phyloP scores from a whole-genome alignment of 2,113 vertebrate genomes.

The Centropus bengalensis region DNA sequence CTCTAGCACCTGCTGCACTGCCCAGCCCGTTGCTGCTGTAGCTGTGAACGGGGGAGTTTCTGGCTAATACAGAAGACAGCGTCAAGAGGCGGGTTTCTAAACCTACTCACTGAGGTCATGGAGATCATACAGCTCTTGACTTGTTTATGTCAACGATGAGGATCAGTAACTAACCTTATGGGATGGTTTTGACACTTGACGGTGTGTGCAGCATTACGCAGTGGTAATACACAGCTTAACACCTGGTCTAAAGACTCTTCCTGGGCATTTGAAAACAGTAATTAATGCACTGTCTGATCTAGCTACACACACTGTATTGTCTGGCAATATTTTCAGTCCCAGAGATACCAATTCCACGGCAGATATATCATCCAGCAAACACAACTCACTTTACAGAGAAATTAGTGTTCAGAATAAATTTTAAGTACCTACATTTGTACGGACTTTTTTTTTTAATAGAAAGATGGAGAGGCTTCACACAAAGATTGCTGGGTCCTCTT shows the following conservation, averaged over 20 bases:
- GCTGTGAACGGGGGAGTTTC: not conserved
- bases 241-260: not conserved
- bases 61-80: not conserved
- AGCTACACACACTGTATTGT: not conserved
- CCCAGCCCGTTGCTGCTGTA: not conserved
- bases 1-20: not conserved
- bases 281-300: not conserved
- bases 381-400: not conserved
- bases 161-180: not conserved
- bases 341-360: not conserved
- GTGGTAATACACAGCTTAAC: not conserved
- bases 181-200: not conserved
- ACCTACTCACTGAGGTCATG: not conserved
- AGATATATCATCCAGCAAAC: not conserved
- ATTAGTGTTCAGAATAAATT: not conserved
- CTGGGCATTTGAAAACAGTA: not conserved
- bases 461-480: not conserved
- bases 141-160: not conserved
- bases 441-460: not conserved
- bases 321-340: not conserved
- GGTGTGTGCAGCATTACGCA: not conserved
- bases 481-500: not conserved
- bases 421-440: not conserved
- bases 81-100: not conserved
- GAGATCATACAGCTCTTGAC: not conserved